Percentiles rank a stretch among this genome's conserved stretches.
Evolutionary conservation across 2,797 vertebrate genomes (phyloP).

Genomic region (Epinephelus malabaricus): DNA sequence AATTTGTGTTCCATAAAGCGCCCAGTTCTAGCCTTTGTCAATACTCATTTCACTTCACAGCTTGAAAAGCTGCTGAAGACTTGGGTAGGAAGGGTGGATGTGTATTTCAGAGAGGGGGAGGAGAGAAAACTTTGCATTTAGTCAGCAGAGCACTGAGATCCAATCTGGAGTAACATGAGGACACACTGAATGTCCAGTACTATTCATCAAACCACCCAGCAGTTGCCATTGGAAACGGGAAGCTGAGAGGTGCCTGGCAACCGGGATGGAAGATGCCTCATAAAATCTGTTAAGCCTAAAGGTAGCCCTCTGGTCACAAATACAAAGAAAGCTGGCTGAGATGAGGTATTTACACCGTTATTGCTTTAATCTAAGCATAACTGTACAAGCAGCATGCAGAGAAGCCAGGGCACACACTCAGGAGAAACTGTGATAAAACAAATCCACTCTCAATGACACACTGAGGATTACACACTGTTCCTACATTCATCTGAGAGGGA

Average conservation of each 20-base stretch:
- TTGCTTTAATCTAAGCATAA: slow-evolving; percentile 45
- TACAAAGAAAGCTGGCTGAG: slow-evolving; percentile 50
- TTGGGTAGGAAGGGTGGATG: slow-evolving; percentile 19
- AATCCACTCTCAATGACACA: slow-evolving; percentile 21
- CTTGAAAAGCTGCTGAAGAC: slow-evolving; percentile 59
- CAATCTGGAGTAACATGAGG: slow-evolving; percentile 77
- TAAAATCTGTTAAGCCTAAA: slow-evolving; percentile 75
- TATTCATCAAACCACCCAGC: slow-evolving; percentile 84
- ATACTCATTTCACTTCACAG: slow-evolving; percentile 69
- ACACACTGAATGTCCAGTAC: slow-evolving; percentile 80
- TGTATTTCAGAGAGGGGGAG: slow-evolving; percentile 38
- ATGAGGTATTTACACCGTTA: slow-evolving; percentile 41
- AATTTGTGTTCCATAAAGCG: slow-evolving; percentile 44
- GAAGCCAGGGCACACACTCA: slow-evolving; percentile 34
- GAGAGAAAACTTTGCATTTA: slow-evolving; percentile 74
- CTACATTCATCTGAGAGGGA: slow-evolving; percentile 17
- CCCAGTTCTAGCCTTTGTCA: slow-evolving; percentile 55
- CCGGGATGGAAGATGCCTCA: slow-evolving; percentile 78
- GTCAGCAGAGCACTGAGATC: slow-evolving; percentile 65
- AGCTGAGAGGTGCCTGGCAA: slow-evolving; percentile 86
- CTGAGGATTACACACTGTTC: slow-evolving; percentile 22
- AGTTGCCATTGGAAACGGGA: slow-evolving; percentile 86
- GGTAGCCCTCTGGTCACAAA: slow-evolving; percentile 67
- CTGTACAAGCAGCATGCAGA: slow-evolving; percentile 15
- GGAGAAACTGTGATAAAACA: slow-evolving; percentile 49